Percentiles rank a stretch among this genome's conserved stretches.
Evolutionary conservation across 2,888 invertebrate species (phyloP).

Genomic region (Sphaerophoria rueppellii): DNA sequence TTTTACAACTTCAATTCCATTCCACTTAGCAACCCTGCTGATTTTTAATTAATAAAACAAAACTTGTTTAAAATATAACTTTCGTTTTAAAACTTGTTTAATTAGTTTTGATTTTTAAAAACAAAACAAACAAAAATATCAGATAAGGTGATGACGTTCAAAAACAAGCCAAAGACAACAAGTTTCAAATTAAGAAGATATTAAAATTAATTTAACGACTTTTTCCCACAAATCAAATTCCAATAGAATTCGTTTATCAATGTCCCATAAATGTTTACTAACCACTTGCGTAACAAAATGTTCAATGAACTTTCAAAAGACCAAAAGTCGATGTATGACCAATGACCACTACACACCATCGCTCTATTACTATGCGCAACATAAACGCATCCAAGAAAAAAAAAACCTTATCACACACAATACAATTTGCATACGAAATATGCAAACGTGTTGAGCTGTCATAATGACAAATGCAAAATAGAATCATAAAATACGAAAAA

Average conservation of each 20-base stretch:
- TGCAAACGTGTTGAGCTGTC: conserved; percentile 69
- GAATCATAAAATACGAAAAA: conserved; percentile 38
- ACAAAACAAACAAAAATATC: no score
- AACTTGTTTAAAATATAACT: no score
- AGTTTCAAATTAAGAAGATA: no score
- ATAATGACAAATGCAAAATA: conserved; percentile 67
- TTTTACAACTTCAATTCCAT: no score
- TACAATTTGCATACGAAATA: conserved; percentile 65
- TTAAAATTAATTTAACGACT: conserved; percentile 27
- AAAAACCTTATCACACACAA: neutral
- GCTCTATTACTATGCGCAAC: conserved; percentile 44
- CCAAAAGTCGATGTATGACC: conserved; percentile 30
- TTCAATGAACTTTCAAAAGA: conserved; percentile 65
- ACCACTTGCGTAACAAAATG: conserved; percentile 59
- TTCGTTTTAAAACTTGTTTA: no score
- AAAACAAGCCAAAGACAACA: no score
- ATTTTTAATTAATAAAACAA: no score
- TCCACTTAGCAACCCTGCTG: no score
- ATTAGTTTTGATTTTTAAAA: no score
- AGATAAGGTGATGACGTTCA: no score
- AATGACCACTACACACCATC: neutral
- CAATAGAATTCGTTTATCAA: neutral
- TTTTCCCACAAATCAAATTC: neutral
- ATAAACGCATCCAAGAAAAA: conserved; percentile 50
- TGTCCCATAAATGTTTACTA: neutral